phyloP scores from a whole-genome alignment of 2,113 vertebrate species.

The Puffinus mauretanicus region DNA sequence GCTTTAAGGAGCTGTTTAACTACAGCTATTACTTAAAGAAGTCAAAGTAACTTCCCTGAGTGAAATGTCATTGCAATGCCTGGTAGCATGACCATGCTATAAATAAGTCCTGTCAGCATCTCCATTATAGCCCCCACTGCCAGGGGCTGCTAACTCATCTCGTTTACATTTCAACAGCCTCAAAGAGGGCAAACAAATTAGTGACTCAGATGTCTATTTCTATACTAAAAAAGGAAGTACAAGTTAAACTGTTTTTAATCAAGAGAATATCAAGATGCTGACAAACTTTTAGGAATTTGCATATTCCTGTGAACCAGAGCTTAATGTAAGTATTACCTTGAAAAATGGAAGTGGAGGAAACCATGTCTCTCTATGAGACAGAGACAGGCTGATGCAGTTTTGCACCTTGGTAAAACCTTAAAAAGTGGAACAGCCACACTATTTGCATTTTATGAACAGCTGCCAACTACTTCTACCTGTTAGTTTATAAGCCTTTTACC shows the following conservation, averaged over 20 bases:
- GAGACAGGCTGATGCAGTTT: not conserved
- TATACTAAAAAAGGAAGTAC: not conserved
- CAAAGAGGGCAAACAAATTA: conserved; percentile 31
- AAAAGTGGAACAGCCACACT: not conserved
- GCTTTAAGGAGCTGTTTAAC: not conserved
- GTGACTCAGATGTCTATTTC: conserved; percentile 18
- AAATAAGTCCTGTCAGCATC: conserved; percentile 6
- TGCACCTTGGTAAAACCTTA: not conserved
- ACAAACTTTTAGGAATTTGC: not conserved
- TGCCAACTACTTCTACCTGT: not conserved
- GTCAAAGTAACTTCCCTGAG: not conserved
- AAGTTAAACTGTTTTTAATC: not conserved
- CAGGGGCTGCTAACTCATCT: conserved; percentile 18
- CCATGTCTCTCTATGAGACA: not conserved
- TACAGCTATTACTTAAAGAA: not conserved
- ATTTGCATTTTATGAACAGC: not conserved
- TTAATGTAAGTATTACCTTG: not conserved
- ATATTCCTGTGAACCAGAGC: not conserved
- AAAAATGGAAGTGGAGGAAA: not conserved
- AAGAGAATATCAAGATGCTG: not conserved
- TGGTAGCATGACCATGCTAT: not conserved
- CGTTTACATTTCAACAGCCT: not conserved
- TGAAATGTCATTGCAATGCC: not conserved
- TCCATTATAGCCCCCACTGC: not conserved
- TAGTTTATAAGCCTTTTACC: not conserved